These are phyloP conservation scores for Ectropis grisescens DNA, from an alignment of 1,140 invertebrate species.

Conservation along the genomic window DNA sequence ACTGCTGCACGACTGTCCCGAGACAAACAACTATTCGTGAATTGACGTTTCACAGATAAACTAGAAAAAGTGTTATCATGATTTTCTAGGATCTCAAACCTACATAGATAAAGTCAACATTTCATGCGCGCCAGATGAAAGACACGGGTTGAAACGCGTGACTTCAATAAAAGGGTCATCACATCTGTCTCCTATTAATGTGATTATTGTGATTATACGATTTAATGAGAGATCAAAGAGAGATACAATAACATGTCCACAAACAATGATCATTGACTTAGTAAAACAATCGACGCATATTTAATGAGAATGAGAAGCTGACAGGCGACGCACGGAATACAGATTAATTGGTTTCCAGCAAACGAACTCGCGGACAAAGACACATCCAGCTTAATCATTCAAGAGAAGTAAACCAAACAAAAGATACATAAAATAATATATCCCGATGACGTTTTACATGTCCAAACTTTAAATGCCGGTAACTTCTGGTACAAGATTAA, in stretches of 20 bases:
- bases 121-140: no score
- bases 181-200: no score
- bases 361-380: slow-evolving; percentile 39
- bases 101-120: background rate
- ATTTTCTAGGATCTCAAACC: background rate
- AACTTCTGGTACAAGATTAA: no score
- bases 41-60: background rate
- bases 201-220: no score
- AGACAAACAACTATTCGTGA: slow-evolving; percentile 6
- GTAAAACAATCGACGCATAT: slow-evolving; percentile 40
- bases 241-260: slow-evolving; percentile 23
- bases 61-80: background rate
- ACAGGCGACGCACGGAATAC: slow-evolving; percentile 37
- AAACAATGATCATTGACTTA: slow-evolving; percentile 34
- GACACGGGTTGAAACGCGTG: no score
- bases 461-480: no score
- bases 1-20: slow-evolving; percentile 10
- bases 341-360: slow-evolving; percentile 49
- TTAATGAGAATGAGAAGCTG: slow-evolving; percentile 40
- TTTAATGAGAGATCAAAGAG: slow-evolving; percentile 12
- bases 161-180: no score
- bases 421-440: no score
- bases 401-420: slow-evolving; percentile 13
- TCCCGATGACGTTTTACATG: no score
- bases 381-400: slow-evolving; percentile 32